These are phyloP conservation scores for Trachymyrmex septentrionalis DNA, from an alignment of 1,140 invertebrate species.

Conservation along the genomic window DNA sequence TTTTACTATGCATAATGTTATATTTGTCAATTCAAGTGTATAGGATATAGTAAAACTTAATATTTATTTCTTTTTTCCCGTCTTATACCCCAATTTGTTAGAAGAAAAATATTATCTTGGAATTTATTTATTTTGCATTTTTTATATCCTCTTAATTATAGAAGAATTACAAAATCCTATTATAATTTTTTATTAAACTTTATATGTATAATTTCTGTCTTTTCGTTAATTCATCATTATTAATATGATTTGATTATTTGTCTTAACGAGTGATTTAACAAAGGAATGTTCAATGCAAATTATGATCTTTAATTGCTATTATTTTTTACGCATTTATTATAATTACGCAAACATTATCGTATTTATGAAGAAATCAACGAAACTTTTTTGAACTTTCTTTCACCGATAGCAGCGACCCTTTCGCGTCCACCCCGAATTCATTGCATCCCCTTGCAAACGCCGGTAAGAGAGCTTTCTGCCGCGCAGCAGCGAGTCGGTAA, in stretches of 20 bases:
- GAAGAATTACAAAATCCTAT: neutral
- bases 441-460: conserved; percentile 35
- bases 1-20: too few relatives aligned
- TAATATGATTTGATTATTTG: neutral
- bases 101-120: neutral
- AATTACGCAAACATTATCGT: neutral
- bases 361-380: neutral
- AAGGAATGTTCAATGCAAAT: neutral
- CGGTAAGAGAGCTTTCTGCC: conserved; percentile 72
- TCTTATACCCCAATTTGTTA: neutral
- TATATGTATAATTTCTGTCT: neutral
- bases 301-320: neutral
- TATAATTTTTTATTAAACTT: neutral
- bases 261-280: neutral
- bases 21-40: too few relatives aligned
- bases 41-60: neutral
- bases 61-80: neutral
- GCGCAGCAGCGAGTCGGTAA: conserved; percentile 66
- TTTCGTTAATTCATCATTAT: neutral
- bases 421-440: conserved; percentile 64
- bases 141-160: neutral
- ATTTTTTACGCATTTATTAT: neutral
- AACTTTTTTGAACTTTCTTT: conserved; percentile 33
- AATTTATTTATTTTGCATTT: neutral
- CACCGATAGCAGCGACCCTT: conserved; percentile 70